Conservation (phyloP, 2,888 invertebrate genomes). For the Drosophila subquinaria region DNA sequence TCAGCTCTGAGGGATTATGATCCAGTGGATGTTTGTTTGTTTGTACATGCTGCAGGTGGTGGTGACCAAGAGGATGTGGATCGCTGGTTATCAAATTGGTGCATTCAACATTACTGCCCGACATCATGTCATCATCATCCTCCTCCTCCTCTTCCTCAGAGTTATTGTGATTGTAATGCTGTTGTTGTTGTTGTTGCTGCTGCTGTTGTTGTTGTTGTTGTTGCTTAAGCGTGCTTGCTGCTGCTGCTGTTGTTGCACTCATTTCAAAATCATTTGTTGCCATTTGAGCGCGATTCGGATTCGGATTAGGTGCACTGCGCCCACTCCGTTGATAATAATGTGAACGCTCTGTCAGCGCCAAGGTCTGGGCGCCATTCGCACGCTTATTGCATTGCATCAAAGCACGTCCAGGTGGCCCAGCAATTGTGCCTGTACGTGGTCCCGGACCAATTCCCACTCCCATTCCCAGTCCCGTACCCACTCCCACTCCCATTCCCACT, state of each 20-base stretch:
- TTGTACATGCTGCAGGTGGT: conserved; percentile 51
- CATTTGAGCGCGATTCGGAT: conserved; percentile 3
- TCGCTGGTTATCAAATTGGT: conserved; percentile 81
- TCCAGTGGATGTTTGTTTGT: conserved; percentile 74
- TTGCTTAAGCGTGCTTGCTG: conserved; percentile 33
- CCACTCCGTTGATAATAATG: conserved; percentile 50
- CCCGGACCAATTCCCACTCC: background rate
- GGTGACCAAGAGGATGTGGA: conserved; percentile 11
- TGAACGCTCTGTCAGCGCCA: conserved; percentile 49
- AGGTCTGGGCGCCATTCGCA: conserved; percentile 53
- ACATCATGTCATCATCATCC: conserved; percentile 77
- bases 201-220: conserved; percentile 55
- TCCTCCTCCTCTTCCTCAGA: conserved; percentile 63
- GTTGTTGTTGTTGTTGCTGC: conserved; percentile 46
- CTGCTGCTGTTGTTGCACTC: conserved; percentile 15
- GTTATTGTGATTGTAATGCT: conserved; percentile 73
- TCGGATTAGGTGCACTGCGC: conserved; percentile 3
- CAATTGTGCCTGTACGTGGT: background rate
- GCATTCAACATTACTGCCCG: conserved; percentile 81
- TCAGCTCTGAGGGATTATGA: conserved; percentile 20
- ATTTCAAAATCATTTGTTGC: conserved; percentile 37
- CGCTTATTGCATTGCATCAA: conserved; percentile 29
- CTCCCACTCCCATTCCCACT: conserved; percentile 4
- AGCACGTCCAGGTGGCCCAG: conserved; percentile 13
- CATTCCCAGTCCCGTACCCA: background rate